A percentile compares a stretch with the other conserved stretches of the same genome.
These are phyloP conservation scores for Drosophila tanythrix DNA, from an alignment of 2,888 invertebrate genomes.

Conservation along the genomic window DNA sequence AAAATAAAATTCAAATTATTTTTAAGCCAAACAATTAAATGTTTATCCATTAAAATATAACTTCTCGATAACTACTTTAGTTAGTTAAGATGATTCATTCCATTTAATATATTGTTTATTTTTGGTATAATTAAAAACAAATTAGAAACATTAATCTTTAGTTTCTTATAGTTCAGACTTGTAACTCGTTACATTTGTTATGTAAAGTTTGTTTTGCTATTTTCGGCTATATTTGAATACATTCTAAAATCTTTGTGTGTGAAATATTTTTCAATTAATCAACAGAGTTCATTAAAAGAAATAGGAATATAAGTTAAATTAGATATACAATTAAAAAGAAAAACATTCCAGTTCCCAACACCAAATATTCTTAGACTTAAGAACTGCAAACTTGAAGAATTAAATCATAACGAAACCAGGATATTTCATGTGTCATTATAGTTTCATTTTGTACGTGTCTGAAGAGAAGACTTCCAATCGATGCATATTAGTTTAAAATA, in stretches of 20 bases:
- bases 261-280: too few species aligned
- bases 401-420: neutral
- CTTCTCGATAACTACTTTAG: neutral
- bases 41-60: neutral
- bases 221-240: too few species aligned
- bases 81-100: neutral
- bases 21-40: neutral
- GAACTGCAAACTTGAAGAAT: neutral
- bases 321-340: neutral
- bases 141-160: neutral
- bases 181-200: neutral
- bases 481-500: constrained; percentile 3
- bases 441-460: neutral
- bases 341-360: neutral
- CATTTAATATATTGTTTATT: neutral
- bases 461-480: neutral
- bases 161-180: neutral
- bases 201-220: neutral
- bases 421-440: neutral
- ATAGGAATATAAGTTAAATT: too few species aligned
- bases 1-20: neutral
- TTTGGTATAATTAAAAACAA: neutral
- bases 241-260: too few species aligned
- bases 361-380: neutral
- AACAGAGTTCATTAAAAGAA: too few species aligned